Conservation (phyloP, 64 coral and sea anemone species). For the Hydrozoanthus tunicans region DNA sequence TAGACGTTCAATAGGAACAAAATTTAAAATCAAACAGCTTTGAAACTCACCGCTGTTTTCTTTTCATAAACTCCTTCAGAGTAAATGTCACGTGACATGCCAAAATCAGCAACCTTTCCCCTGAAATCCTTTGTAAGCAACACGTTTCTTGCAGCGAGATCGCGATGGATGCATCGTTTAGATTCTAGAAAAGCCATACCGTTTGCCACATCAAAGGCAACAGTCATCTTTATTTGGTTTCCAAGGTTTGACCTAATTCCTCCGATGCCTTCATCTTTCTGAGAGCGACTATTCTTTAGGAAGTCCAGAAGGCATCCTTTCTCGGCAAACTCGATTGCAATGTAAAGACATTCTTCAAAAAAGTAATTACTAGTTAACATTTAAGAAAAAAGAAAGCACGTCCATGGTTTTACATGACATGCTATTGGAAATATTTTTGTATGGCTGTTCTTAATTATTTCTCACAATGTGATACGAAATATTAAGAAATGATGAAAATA, state of each 20-base stretch:
- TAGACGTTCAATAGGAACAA: too few species aligned
- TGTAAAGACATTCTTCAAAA: neutral
- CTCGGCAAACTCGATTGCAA: slow-evolving; percentile 36
- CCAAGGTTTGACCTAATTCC: neutral
- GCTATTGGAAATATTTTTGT: too few species aligned
- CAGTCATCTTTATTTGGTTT: neutral
- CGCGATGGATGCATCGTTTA: slow-evolving; percentile 39
- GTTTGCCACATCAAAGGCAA: slow-evolving; percentile 59
- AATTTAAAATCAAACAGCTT: neutral
- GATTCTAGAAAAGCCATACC: slow-evolving; percentile 43
- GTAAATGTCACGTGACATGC: slow-evolving; percentile 48
- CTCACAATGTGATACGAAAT: too few species aligned
- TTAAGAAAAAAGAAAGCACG: neutral
- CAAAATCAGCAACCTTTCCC: slow-evolving; percentile 46
- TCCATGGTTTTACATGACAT: too few species aligned
- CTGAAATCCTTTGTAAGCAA: slow-evolving; percentile 24
- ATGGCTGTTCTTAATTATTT: too few species aligned
- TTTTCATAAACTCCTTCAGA: slow-evolving; percentile 52
- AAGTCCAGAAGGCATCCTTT: slow-evolving; percentile 47
- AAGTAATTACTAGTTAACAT: neutral
- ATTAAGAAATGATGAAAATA: too few species aligned
- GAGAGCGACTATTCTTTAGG: slow-evolving; percentile 6
- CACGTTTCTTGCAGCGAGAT: slow-evolving; percentile 55
- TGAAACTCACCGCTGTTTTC: slow-evolving; percentile 51
- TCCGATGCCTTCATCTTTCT: neutral